phyloP scores from a whole-genome alignment of 1,140 invertebrate genomes.

The Euborellia annulipes region DNA sequence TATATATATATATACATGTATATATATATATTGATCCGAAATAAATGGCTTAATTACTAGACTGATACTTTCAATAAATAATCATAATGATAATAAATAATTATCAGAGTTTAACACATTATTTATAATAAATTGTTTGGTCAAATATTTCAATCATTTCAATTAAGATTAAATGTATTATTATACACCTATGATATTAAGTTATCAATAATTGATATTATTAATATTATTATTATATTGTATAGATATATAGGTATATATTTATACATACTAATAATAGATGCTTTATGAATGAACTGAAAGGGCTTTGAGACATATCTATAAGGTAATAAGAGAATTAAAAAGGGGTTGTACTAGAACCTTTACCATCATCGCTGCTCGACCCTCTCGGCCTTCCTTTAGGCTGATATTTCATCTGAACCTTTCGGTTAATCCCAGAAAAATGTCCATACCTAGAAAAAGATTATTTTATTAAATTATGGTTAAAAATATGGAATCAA shows the following conservation, averaged over 20 bases:
- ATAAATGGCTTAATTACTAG: too few relatives aligned
- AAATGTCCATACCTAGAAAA: conserved; percentile 91
- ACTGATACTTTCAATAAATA: too few relatives aligned
- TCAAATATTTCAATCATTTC: too few relatives aligned
- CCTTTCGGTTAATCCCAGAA: conserved; percentile 98
- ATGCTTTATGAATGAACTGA: conserved; percentile 2
- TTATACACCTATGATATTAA: too few relatives aligned
- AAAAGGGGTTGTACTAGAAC: conserved; percentile 22
- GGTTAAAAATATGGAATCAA: conserved; percentile 15
- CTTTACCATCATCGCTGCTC: conserved; percentile 86
- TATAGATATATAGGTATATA: neutral
- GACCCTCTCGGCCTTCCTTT: conserved; percentile 81
- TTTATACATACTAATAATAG: neutral
- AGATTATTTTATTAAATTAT: conserved; percentile 16
- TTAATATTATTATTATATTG: conserved; percentile 4
- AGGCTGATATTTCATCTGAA: conserved; percentile 99
- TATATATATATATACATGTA: too few relatives aligned
- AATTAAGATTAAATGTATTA: too few relatives aligned
- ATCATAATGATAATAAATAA: too few relatives aligned
- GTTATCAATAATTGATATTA: conserved; percentile 7
- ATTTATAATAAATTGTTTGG: too few relatives aligned
- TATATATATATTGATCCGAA: too few relatives aligned
- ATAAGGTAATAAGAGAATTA: conserved; percentile 11
- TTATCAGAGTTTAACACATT: too few relatives aligned
- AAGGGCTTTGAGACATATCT: too few relatives aligned